Conservation (phyloP, 1,140 invertebrate genomes). For the Diabrotica virgifera region DNA sequence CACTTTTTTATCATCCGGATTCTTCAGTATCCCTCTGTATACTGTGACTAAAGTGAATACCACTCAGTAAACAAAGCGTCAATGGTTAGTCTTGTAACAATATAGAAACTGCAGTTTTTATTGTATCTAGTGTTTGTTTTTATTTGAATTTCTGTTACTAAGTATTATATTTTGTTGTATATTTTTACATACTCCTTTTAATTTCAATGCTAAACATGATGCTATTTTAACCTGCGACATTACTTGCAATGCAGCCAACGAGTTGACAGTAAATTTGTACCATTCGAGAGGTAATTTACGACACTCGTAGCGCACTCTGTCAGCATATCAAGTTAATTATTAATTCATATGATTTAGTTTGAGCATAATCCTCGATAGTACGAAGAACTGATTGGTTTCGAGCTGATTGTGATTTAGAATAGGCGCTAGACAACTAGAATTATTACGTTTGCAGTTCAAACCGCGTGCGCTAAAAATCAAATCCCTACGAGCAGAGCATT, state of each 20-base stretch:
- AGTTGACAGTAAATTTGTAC: slow-evolving; percentile 1
- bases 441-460: not conserved
- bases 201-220: too few species aligned
- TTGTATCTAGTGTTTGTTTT: too few species aligned
- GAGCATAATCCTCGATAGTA: not conserved
- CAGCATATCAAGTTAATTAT: slow-evolving; percentile 7
- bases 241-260: not conserved
- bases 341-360: not conserved
- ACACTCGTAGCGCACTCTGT: not conserved
- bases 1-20: too few species aligned
- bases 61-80: too few species aligned
- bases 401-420: slow-evolving; percentile 26
- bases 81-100: too few species aligned
- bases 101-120: too few species aligned
- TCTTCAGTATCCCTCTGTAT: too few species aligned
- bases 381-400: slow-evolving; percentile 1
- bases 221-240: too few species aligned
- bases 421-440: slow-evolving; percentile 10
- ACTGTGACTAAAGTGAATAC: too few species aligned
- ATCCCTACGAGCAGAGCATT: not conserved
- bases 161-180: too few species aligned
- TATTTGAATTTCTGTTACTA: too few species aligned
- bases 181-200: too few species aligned
- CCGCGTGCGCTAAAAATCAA: not conserved
- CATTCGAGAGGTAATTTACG: not conserved